Percentiles rank a stretch among this genome's conserved stretches.
These are phyloP conservation scores for Psococerastis gibbosa DNA, from an alignment of 2,888 invertebrate species.

Conservation along the genomic window DNA sequence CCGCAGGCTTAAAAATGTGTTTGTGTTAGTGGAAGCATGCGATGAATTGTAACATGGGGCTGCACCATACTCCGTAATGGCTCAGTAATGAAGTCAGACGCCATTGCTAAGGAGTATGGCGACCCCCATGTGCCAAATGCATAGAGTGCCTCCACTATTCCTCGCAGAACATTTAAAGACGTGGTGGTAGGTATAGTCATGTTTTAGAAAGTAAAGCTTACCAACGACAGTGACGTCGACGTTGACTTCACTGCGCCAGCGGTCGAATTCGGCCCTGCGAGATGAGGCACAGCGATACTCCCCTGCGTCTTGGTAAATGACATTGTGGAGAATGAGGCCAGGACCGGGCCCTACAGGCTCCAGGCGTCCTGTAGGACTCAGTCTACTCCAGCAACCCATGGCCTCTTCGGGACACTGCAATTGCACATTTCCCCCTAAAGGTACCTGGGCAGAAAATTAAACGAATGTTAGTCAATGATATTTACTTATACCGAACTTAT, in stretches of 20 bases:
- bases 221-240: conserved; percentile 31
- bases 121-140: neutral
- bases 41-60: too few relatives aligned
- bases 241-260: conserved; percentile 21
- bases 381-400: conserved; percentile 41
- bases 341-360: conserved; percentile 34
- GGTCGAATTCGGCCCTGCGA: conserved; percentile 24
- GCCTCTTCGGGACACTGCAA: conserved; percentile 64
- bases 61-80: too few relatives aligned
- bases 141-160: too few relatives aligned
- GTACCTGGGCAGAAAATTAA: too few relatives aligned
- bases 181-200: too few relatives aligned
- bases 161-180: too few relatives aligned
- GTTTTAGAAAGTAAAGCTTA: conserved; percentile 22
- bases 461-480: too few relatives aligned
- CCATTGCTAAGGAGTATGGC: too few relatives aligned
- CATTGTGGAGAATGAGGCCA: conserved; percentile 43
- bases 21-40: too few relatives aligned
- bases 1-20: too few relatives aligned
- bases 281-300: conserved; percentile 50
- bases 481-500: too few relatives aligned
- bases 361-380: conserved; percentile 26
- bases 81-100: too few relatives aligned
- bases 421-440: conserved; percentile 70
- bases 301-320: conserved; percentile 57